Percentiles rank a stretch among this genome's conserved stretches.
These are phyloP conservation scores for Prionailurus viverrinus DNA, from an alignment of 2,113 vertebrate genomes.

Conservation along the genomic window DNA sequence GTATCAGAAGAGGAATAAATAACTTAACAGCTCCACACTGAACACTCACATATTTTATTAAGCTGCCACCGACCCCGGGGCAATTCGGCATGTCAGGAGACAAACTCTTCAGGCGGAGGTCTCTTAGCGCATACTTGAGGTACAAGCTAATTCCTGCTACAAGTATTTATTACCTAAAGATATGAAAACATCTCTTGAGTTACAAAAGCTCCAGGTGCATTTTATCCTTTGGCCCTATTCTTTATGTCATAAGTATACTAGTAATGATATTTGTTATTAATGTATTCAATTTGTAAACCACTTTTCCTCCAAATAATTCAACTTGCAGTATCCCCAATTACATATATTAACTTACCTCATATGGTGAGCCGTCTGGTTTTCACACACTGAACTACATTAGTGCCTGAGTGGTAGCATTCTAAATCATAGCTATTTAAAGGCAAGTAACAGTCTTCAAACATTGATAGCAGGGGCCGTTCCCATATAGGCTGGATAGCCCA, in stretches of 20 bases:
- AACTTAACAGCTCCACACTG: slow-evolving; percentile 76
- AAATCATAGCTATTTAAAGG: slow-evolving; percentile 37
- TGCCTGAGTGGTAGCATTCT: not conserved
- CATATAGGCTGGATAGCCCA: not conserved
- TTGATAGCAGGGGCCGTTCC: not conserved
- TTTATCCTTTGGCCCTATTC: not conserved
- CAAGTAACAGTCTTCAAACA: slow-evolving; percentile 22
- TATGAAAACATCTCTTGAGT: not conserved
- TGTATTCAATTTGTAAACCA: slow-evolving; percentile 48
- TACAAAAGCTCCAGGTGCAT: not conserved
- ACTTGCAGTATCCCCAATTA: slow-evolving; percentile 42
- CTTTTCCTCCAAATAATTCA: slow-evolving; percentile 39
- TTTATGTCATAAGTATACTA: slow-evolving; percentile 19
- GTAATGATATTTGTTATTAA: slow-evolving; percentile 23
- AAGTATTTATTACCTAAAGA: slow-evolving; percentile 41
- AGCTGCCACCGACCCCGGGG: slow-evolving; percentile 57
- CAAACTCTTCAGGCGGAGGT: slow-evolving; percentile 53
- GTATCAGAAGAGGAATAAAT: slow-evolving; percentile 84
- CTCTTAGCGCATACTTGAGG: slow-evolving; percentile 53
- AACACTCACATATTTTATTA: slow-evolving; percentile 76
- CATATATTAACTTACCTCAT: slow-evolving; percentile 39
- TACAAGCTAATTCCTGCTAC: not conserved
- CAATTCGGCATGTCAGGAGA: slow-evolving; percentile 36
- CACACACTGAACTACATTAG: not conserved
- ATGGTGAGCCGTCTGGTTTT: not conserved